These are phyloP conservation scores for Epinotia brunnichana DNA, from an alignment of 2,888 invertebrate species.

Conservation along the genomic window DNA sequence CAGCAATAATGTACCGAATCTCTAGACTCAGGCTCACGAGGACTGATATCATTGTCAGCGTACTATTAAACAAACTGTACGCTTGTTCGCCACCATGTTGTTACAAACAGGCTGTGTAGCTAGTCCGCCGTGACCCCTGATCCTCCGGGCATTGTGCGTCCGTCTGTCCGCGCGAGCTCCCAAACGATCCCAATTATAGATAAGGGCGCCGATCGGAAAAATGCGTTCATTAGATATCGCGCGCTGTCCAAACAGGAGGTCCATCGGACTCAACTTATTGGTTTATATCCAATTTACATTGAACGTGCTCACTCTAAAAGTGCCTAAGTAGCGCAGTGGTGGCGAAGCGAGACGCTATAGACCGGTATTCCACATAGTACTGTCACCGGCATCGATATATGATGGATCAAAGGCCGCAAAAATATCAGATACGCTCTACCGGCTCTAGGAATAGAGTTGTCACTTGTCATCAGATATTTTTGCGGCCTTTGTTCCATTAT, in stretches of 20 bases:
- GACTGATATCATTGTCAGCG: neutral
- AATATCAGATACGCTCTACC: too few species aligned
- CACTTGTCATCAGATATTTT: too few species aligned
- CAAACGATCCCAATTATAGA: constrained; percentile 69
- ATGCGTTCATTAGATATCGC: constrained; percentile 22
- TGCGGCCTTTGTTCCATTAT: too few species aligned
- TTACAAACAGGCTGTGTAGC: neutral
- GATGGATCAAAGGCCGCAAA: too few species aligned
- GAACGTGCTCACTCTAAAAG: neutral
- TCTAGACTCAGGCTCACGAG: too few species aligned
- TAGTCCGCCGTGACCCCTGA: constrained; percentile 7
- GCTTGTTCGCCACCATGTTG: neutral
- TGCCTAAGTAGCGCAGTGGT: too few species aligned
- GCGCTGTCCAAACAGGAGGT: neutral
- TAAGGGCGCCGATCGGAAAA: constrained; percentile 50
- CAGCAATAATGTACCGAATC: too few species aligned
- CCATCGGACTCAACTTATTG: neutral
- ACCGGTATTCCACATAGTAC: too few species aligned
- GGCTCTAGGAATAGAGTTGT: too few species aligned
- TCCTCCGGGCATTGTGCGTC: constrained; percentile 44
- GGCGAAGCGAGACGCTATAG: too few species aligned
- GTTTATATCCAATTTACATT: neutral
- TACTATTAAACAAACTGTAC: neutral
- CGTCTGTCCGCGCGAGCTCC: constrained; percentile 27
- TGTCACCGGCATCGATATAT: too few species aligned